Evolutionary conservation across 2,113 vertebrate genomes (phyloP).

Genomic region (Rhinichthys klamathensis): DNA sequence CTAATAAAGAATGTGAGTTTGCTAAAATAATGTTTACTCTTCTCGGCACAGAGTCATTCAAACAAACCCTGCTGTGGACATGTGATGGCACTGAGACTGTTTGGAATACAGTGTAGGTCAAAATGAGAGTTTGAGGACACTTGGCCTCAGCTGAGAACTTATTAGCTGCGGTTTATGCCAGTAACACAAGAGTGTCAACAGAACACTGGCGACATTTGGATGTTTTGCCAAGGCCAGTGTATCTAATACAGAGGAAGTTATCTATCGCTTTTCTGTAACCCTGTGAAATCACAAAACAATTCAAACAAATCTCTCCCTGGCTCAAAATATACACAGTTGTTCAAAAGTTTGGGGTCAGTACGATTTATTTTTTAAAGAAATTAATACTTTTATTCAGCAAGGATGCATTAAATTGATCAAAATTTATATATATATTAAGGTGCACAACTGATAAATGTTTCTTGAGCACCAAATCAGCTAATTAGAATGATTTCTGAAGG

Average conservation of each 20-base stretch:
- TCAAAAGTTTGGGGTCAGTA: background rate
- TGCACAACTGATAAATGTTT: background rate
- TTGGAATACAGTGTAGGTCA: constrained; percentile 14
- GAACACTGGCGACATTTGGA: background rate
- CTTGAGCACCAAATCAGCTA: background rate
- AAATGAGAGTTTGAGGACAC: constrained; percentile 13
- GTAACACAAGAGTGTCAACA: constrained; percentile 23
- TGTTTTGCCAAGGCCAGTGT: background rate
- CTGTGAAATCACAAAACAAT: background rate
- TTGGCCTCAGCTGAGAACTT: constrained; percentile 13
- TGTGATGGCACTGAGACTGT: constrained; percentile 1
- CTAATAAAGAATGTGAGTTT: background rate
- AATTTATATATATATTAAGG: no score
- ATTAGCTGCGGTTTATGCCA: background rate
- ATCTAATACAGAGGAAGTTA: background rate
- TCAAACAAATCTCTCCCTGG: background rate
- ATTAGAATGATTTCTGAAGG: background rate
- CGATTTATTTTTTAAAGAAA: background rate
- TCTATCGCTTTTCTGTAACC: background rate
- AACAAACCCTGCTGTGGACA: constrained; percentile 7
- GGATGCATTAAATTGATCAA: background rate
- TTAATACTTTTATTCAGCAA: background rate
- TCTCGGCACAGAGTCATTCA: constrained; percentile 1
- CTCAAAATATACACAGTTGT: background rate
- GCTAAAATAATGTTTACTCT: constrained; percentile 17